A percentile compares a stretch with the other conserved stretches of the same genome.
Conservation (phyloP, 1,140 invertebrate species). For the Coelopa frigida region DNA sequence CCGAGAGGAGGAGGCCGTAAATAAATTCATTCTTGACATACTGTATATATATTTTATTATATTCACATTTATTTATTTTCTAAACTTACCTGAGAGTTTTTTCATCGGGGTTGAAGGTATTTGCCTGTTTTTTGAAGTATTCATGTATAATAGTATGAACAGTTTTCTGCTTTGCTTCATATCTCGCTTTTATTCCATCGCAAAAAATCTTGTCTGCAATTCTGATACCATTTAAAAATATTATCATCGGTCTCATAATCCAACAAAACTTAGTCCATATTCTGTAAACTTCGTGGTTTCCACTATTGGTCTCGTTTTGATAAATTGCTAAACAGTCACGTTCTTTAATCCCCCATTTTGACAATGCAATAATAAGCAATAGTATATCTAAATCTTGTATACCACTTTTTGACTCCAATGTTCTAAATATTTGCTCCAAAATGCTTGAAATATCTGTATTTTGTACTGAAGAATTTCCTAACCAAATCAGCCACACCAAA, state of each 20-base stretch:
- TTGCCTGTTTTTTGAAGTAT: slow-evolving; percentile 41
- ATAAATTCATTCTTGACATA: neutral
- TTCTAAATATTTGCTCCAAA: slow-evolving; percentile 29
- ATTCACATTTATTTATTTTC: neutral
- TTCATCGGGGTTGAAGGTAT: slow-evolving; percentile 21
- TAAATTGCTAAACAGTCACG: slow-evolving; percentile 40
- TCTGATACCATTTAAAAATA: slow-evolving; percentile 38
- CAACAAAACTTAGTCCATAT: slow-evolving; percentile 44
- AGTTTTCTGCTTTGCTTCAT: slow-evolving; percentile 37
- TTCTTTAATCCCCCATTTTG: slow-evolving; percentile 37
- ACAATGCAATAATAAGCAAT: slow-evolving; percentile 33
- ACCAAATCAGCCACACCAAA: slow-evolving; percentile 43
- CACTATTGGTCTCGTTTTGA: slow-evolving; percentile 36
- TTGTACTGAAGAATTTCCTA: slow-evolving; percentile 34
- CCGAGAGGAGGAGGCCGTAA: too few species aligned
- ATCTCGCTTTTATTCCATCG: slow-evolving; percentile 33
- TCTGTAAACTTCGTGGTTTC: slow-evolving; percentile 41
- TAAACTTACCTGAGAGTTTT: slow-evolving; percentile 11
- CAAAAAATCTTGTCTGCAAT: slow-evolving; percentile 39
- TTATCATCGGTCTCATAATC: slow-evolving; percentile 44
- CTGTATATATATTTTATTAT: neutral
- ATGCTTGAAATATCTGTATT: slow-evolving; percentile 36
- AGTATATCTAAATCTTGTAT: slow-evolving; percentile 34
- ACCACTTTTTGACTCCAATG: slow-evolving; percentile 35
- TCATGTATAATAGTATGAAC: slow-evolving; percentile 42